These are phyloP conservation scores for Bellardia pandia DNA, from an alignment of 2,888 invertebrate species.

Conservation along the genomic window DNA sequence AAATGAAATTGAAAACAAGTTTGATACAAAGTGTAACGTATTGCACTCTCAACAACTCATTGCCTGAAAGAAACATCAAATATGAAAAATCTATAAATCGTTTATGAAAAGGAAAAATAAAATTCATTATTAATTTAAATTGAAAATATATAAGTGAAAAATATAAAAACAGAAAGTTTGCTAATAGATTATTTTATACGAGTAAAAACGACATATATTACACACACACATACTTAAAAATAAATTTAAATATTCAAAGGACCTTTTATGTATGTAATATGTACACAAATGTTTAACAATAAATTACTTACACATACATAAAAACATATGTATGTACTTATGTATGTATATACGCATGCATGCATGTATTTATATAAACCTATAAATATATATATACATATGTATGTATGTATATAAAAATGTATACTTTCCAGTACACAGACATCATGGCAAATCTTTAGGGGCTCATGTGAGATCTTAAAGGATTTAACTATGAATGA, in stretches of 20 bases:
- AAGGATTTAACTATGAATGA: slow-evolving; percentile 68
- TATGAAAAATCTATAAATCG: background rate
- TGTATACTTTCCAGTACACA: slow-evolving; percentile 9
- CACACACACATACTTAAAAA: slow-evolving; percentile 20
- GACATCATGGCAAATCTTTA: slow-evolving; percentile 64
- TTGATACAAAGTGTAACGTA: background rate
- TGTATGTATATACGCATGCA: background rate
- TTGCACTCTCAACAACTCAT: background rate
- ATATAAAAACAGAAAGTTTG: background rate
- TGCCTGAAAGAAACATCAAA: slow-evolving; percentile 28
- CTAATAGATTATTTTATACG: background rate
- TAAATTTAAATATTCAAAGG: slow-evolving; percentile 26
- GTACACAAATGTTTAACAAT: slow-evolving; percentile 27
- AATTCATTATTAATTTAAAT: slow-evolving; percentile 26
- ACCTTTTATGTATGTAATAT: background rate
- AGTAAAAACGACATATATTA: slow-evolving; percentile 4
- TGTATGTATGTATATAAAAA: too few species aligned
- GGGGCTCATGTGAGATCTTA: slow-evolving; percentile 69
- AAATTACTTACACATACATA: background rate
- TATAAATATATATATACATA: slow-evolving; percentile 12
- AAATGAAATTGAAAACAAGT: slow-evolving; percentile 7
- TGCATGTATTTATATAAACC: background rate
- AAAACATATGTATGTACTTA: too few species aligned
- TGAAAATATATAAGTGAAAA: background rate
- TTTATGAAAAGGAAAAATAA: background rate